These are phyloP conservation scores for Eristalinus sepulchralis DNA, from an alignment of 2,888 invertebrate species.

Conservation along the genomic window DNA sequence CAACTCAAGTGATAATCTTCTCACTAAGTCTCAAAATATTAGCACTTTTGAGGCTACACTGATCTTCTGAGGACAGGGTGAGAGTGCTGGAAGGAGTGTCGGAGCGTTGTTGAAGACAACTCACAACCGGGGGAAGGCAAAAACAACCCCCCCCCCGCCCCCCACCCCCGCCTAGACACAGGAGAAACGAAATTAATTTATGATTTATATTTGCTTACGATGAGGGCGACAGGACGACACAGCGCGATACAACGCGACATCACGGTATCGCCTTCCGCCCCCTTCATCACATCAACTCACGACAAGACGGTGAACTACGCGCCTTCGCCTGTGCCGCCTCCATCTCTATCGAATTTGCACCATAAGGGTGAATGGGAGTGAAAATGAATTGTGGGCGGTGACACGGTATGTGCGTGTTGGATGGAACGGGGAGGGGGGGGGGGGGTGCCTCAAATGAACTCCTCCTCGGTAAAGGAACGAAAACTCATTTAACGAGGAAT, in stretches of 20 bases:
- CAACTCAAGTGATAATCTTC: slow-evolving; percentile 60
- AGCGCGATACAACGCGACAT: not conserved
- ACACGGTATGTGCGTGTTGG: not conserved
- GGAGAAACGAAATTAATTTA: slow-evolving; percentile 60
- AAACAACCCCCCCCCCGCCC: slow-evolving; percentile 36
- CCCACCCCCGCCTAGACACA: no score
- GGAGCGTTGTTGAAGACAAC: not conserved
- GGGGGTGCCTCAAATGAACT: slow-evolving; percentile 13
- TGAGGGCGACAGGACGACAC: not conserved
- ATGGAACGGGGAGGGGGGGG: no score
- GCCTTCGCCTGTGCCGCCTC: not conserved
- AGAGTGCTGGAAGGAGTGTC: not conserved
- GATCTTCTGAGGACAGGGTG: slow-evolving; percentile 26
- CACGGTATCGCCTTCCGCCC: not conserved
- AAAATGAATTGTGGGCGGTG: not conserved
- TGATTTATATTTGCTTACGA: slow-evolving; percentile 63
- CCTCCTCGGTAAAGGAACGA: slow-evolving; percentile 13
- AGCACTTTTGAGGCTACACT: slow-evolving; percentile 42
- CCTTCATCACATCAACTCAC: not conserved
- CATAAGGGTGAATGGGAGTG: not conserved
- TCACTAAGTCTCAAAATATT: slow-evolving; percentile 48
- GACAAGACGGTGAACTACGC: not conserved
- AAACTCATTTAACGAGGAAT: slow-evolving; percentile 67
- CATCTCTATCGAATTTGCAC: not conserved
- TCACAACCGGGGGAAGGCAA: slow-evolving; percentile 18